These are phyloP conservation scores for Planiliza haematocheilus DNA, from an alignment of 2,113 vertebrate genomes.

Conservation along the genomic window DNA sequence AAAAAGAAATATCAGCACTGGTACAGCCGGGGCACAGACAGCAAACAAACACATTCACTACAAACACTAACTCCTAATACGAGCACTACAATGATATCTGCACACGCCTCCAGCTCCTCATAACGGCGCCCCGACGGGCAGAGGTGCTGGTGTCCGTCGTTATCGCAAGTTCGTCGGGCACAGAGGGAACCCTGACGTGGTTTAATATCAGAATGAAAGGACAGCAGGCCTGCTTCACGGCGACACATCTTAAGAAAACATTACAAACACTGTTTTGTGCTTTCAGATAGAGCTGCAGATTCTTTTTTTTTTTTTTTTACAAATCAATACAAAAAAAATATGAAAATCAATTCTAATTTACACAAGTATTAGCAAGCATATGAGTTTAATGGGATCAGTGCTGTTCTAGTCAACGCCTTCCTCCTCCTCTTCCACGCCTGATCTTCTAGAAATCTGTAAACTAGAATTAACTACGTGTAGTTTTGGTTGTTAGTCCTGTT, in stretches of 20 bases:
- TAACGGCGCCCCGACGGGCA: conserved; percentile 28
- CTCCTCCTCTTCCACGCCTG: conserved; percentile 12
- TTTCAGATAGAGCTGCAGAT: conserved; percentile 33
- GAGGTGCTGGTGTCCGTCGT: conserved; percentile 26
- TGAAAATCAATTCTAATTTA: conserved; percentile 11
- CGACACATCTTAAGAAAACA: conserved; percentile 27
- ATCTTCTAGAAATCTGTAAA: conserved; percentile 34
- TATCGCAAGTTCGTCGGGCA: conserved; percentile 18
- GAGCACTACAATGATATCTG: conserved; percentile 33
- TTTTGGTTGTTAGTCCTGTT: conserved; percentile 31
- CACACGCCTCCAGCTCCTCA: conserved; percentile 15
- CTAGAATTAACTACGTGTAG: conserved; percentile 18
- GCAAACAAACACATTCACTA: conserved; percentile 50
- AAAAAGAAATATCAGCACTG: conserved; percentile 33
- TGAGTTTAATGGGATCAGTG: conserved; percentile 17
- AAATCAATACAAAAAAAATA: conserved; percentile 47
- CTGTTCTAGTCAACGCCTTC: neutral
- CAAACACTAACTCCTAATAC: conserved; percentile 53
- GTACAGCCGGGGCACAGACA: conserved; percentile 44
- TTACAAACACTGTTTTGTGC: conserved; percentile 52
- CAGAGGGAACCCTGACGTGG: conserved; percentile 5
- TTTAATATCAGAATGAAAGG: conserved; percentile 31
- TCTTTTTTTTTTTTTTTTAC: conserved; percentile 5
- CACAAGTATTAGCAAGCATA: conserved; percentile 36
- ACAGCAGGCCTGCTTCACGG: conserved; percentile 33